Conservation (phyloP, 2,888 invertebrate genomes). For the Monochamus alternatus region DNA sequence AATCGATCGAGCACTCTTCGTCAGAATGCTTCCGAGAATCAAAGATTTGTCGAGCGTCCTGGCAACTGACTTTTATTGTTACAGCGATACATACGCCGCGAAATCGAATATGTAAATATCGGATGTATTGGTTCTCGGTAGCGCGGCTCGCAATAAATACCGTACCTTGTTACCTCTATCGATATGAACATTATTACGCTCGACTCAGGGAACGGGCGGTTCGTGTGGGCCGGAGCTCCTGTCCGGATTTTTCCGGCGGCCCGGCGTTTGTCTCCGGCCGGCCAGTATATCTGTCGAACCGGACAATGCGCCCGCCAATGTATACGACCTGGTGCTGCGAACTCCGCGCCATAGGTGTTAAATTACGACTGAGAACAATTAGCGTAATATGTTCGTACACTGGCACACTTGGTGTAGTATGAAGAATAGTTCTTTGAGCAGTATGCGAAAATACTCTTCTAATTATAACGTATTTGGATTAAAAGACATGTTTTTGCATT, state of each 20-base stretch:
- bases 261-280: slow-evolving; percentile 65
- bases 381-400: slow-evolving; percentile 64
- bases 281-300: slow-evolving; percentile 67
- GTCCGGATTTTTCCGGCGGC: slow-evolving; percentile 64
- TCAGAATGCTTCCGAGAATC: background rate
- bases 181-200: slow-evolving; percentile 62
- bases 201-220: slow-evolving; percentile 53
- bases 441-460: too few relatives aligned
- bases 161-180: slow-evolving; percentile 61
- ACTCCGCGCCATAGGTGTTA: slow-evolving; percentile 68
- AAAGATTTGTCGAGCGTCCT: background rate
- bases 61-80: background rate
- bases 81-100: slow-evolving; percentile 24
- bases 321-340: slow-evolving; percentile 61
- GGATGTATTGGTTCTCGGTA: slow-evolving; percentile 65
- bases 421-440: too few relatives aligned
- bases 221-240: slow-evolving; percentile 65
- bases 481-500: too few relatives aligned
- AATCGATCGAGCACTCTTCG: too few relatives aligned
- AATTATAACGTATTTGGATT: too few relatives aligned
- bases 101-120: slow-evolving; percentile 44
- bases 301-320: slow-evolving; percentile 64
- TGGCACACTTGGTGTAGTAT: slow-evolving; percentile 34
- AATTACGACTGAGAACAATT: slow-evolving; percentile 68
- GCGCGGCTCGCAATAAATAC: slow-evolving; percentile 60